Conservation (phyloP, 2,888 invertebrate genomes). For the Neoaliturus tenellus region DNA sequence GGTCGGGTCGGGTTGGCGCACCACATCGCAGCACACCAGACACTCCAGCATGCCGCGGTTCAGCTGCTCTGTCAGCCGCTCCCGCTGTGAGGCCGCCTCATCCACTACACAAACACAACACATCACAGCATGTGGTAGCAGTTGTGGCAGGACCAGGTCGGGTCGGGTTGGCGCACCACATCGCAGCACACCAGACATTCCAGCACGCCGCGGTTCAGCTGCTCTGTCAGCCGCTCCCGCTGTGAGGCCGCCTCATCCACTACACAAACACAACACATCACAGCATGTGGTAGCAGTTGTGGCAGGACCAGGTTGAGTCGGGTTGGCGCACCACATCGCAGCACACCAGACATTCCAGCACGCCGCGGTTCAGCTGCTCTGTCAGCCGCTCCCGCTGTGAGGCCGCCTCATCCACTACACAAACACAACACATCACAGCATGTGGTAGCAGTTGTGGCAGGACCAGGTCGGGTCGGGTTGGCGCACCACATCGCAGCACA, state of each 20-base stretch:
- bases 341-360: conserved; percentile 96
- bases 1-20: conserved; percentile 86
- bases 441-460: conserved; percentile 93
- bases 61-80: conserved; percentile 89
- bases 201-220: conserved; percentile 86
- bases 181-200: conserved; percentile 98
- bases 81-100: conserved; percentile 76
- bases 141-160: conserved; percentile 93
- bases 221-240: conserved; percentile 88
- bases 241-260: conserved; percentile 72
- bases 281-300: conserved; percentile 93
- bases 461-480: conserved; percentile 92
- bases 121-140: conserved; percentile 96
- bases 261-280: no score
- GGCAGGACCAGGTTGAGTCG: conserved; percentile 93
- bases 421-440: no score
- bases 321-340: conserved; percentile 89
- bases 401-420: conserved; percentile 51
- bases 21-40: conserved; percentile 94
- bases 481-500: conserved; percentile 93
- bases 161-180: conserved; percentile 84
- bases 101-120: no score
- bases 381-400: conserved; percentile 87
- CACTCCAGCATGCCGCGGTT: conserved; percentile 91
- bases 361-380: conserved; percentile 87